Evolutionary conservation across 2,113 vertebrate genomes (phyloP).

Genomic region (Archilochus colubris): DNA sequence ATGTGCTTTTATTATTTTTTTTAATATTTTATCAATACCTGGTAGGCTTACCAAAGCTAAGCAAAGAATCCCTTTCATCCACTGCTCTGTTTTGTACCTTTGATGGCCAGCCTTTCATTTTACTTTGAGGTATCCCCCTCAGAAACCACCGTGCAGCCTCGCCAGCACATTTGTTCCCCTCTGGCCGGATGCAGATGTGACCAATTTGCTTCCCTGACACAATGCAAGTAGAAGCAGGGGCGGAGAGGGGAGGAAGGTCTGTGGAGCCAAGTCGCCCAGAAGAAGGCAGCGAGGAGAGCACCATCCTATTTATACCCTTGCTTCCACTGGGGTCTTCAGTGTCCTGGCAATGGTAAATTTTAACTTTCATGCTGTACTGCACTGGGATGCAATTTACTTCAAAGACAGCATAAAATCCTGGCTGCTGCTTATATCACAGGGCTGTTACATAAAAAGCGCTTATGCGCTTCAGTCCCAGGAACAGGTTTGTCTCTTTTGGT

Average conservation of each 20-base stretch:
- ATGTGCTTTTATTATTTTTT: not conserved
- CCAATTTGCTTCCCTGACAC: conserved; percentile 50
- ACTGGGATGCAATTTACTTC: conserved; percentile 79
- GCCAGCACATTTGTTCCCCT: conserved; percentile 60
- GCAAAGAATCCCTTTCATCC: conserved; percentile 51
- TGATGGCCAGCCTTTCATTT: conserved; percentile 62
- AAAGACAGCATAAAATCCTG: conserved; percentile 76
- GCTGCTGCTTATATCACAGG: conserved; percentile 67
- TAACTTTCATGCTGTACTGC: conserved; percentile 79
- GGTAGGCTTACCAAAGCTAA: conserved; percentile 27
- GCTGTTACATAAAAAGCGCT: conserved; percentile 74
- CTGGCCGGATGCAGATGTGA: conserved; percentile 62
- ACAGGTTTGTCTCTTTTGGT: conserved; percentile 15
- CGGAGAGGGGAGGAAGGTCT: conserved; percentile 67
- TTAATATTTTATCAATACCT: conserved; percentile 45
- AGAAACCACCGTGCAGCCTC: conserved; percentile 46
- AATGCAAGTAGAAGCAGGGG: conserved; percentile 34
- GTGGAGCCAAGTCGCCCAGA: conserved; percentile 47
- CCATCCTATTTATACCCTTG: conserved; percentile 71
- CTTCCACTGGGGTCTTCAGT: conserved; percentile 72
- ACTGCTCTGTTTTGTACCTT: conserved; percentile 42
- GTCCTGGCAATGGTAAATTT: conserved; percentile 77
- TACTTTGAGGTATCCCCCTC: conserved; percentile 33
- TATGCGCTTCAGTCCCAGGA: not conserved
- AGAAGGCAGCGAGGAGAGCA: conserved; percentile 57